Evolutionary conservation across 2,113 vertebrate genomes (phyloP), one percentile per base, ranked within the genome.

Genomic region (Noturus placidus): DNA sequence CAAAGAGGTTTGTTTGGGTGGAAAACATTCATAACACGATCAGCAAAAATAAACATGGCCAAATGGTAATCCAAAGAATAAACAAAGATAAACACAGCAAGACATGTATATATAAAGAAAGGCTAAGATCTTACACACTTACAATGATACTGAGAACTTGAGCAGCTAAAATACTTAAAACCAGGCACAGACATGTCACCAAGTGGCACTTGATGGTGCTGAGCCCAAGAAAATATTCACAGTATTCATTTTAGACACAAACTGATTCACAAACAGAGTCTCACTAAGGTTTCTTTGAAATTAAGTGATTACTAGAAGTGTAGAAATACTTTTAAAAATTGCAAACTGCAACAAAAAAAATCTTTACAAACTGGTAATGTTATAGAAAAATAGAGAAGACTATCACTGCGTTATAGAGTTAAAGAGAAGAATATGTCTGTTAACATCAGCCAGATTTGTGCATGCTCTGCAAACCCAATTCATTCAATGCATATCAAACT

Each of bases 201-300:
- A 2, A 57, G 30, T 17, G n/a, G 54, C 52, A 38, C 56, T 63
- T 25, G 57, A 27, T 82, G 4, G 4, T 38, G 54, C 30, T 20
- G 30, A 82, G 13, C 33, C 35, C 56, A 82, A 38, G 11, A 82
- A 61, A 82, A 42, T 38, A 82, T 82, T 42, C 20, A 82, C 72
- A 46, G 19, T 42, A 74, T 74, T 35, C 8, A 59, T 82, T 59
- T 81, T 59, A 35, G 27, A 80, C 54, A 59, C n/a, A 22, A 59
- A 35, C 35, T 81, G 79, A 57, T 38, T 35, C 33, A n/a, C n/a
- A n/a, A n/a, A n/a, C 17, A 9, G 2, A 20, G 69, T 25, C 69
- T 69, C 14, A 0, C 14, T 20, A 72, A 72, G 30, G 30, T 19
- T 3, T 9, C 30, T 72, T 20, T 19, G 69, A 72, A 33, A 38